These are phyloP conservation scores for Cercopithecus mona DNA, from an alignment of 2,113 vertebrate genomes.

Conservation along the genomic window DNA sequence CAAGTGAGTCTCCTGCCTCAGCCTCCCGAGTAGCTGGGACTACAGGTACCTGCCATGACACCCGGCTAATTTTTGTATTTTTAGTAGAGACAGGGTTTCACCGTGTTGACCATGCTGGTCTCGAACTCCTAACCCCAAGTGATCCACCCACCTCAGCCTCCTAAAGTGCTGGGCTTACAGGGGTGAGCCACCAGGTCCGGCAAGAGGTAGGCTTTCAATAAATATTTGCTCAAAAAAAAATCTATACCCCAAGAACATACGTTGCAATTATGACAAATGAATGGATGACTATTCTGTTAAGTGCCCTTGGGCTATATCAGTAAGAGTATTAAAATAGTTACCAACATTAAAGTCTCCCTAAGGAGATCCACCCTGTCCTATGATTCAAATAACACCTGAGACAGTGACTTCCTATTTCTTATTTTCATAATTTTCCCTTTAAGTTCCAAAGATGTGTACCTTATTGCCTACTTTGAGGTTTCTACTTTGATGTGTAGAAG, in stretches of 20 bases:
- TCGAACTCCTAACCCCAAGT: no score
- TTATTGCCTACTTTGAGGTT: neutral
- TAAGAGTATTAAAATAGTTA: neutral
- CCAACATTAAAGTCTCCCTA: neutral
- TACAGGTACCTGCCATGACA: no score
- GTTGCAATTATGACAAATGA: neutral
- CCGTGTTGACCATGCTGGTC: no score
- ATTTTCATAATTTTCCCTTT: neutral
- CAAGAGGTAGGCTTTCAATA: neutral
- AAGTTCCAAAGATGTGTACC: neutral
- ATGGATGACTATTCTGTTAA: neutral
- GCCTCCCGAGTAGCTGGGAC: no score
- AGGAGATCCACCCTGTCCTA: neutral
- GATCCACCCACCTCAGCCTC: no score
- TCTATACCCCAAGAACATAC: neutral
- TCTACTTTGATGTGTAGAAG: neutral
- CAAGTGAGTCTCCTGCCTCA: no score
- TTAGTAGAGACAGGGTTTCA: no score
- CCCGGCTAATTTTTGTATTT: no score
- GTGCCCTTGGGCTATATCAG: neutral
- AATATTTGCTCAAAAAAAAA: neutral
- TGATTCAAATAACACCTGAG: neutral
- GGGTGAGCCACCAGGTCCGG: no score
- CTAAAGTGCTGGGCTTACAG: no score
- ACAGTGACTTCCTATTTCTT: neutral